Evolutionary conservation across 2,113 vertebrate genomes (phyloP).

Genomic region (Eptesicus fuscus): DNA sequence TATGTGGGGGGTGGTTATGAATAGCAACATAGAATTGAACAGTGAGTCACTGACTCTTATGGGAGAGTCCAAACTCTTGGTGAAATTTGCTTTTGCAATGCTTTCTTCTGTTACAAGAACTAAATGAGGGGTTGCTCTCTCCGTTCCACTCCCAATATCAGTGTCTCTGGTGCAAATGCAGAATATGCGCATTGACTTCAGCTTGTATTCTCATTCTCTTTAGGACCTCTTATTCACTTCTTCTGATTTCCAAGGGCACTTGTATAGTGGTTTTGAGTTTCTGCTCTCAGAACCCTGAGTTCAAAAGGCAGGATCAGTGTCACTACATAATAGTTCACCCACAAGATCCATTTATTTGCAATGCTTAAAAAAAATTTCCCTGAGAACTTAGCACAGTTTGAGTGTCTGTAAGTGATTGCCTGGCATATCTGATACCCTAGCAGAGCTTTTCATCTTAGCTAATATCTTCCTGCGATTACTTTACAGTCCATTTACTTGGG

Average conservation of each 20-base stretch:
- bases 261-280: constrained; percentile 42
- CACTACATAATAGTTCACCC: not conserved
- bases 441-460: constrained; percentile 23
- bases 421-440: constrained; percentile 32
- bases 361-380: not conserved
- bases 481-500: constrained; percentile 58
- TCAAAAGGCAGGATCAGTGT: constrained; percentile 54
- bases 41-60: not conserved
- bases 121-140: not conserved
- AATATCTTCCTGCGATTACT: constrained; percentile 56
- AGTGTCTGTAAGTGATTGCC: not conserved
- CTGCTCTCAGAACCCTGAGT: constrained; percentile 18
- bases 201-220: not conserved
- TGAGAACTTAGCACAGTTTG: constrained; percentile 38
- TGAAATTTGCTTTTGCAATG: not conserved
- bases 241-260: constrained; percentile 41
- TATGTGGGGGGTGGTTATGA: not conserved
- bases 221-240: not conserved
- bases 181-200: not conserved
- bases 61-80: not conserved
- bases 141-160: not conserved
- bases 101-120: not conserved
- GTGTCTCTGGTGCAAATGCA: not conserved
- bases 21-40: not conserved
- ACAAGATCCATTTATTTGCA: constrained; percentile 33